These are phyloP conservation scores for Eulemur macaco DNA, from an alignment of 2,113 vertebrate species.

Conservation along the genomic window DNA sequence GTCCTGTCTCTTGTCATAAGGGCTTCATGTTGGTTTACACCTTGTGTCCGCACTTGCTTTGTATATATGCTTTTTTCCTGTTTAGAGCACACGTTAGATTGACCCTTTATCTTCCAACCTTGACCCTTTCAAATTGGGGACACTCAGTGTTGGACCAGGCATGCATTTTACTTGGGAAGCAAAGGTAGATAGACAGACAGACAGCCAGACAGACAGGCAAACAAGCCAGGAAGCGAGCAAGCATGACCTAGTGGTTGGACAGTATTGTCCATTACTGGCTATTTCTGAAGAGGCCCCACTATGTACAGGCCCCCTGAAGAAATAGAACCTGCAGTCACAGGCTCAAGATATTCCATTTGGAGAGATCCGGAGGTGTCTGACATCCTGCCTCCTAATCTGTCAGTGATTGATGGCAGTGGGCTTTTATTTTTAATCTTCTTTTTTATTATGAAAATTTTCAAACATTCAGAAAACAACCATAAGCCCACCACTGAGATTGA, in stretches of 20 bases:
- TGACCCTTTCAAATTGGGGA: background rate
- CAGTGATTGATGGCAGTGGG: background rate
- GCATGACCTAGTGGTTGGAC: background rate
- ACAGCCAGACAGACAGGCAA: background rate
- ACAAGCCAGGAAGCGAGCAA: background rate
- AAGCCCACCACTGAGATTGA: background rate
- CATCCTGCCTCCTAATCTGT: background rate
- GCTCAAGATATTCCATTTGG: background rate
- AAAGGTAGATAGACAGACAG: background rate
- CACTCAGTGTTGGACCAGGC: background rate
- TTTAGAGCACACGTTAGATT: background rate
- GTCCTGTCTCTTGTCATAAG: background rate
- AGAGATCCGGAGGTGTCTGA: background rate
- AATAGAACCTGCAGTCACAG: background rate
- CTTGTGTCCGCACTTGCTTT: background rate
- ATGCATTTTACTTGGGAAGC: background rate
- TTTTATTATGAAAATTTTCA: background rate
- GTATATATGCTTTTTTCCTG: background rate
- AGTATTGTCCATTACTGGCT: background rate
- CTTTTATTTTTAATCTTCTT: background rate
- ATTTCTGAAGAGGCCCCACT: background rate
- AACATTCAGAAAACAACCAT: background rate
- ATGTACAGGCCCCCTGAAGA: background rate
- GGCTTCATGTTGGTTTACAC: background rate
- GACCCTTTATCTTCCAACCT: background rate